Conservation (phyloP, 2,113 vertebrate genomes). For the Charina bottae region DNA sequence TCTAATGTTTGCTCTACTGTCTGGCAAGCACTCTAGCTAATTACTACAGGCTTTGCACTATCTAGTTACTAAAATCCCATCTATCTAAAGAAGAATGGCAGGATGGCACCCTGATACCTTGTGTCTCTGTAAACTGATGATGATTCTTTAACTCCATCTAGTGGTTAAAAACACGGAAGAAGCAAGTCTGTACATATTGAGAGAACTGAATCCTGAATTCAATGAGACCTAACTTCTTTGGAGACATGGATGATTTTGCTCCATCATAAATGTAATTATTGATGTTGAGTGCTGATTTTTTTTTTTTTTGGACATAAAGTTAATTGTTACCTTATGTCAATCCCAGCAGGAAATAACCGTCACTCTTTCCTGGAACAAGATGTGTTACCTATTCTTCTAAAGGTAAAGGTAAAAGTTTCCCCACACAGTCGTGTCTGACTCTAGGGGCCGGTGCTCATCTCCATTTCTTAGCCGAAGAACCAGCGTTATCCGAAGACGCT, state of each 20-base stretch:
- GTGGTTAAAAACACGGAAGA: neutral
- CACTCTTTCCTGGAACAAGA: neutral
- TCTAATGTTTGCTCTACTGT: too few species aligned
- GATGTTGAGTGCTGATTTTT: neutral
- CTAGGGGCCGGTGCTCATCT: too few species aligned
- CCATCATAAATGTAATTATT: neutral
- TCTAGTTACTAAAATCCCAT: too few species aligned
- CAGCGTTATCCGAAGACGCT: too few species aligned
- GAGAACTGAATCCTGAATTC: neutral
- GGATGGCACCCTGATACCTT: too few species aligned
- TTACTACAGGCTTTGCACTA: too few species aligned
- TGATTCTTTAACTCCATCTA: slow-evolving; percentile 54
- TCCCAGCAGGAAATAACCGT: neutral
- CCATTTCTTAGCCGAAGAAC: too few species aligned
- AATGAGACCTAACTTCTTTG: neutral
- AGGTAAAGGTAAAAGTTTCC: too few species aligned
- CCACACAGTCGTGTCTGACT: too few species aligned
- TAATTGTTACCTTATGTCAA: neutral
- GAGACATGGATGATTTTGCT: neutral
- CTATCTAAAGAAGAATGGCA: too few species aligned
- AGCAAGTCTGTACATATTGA: neutral
- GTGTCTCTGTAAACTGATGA: neutral
- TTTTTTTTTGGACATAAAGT: neutral
- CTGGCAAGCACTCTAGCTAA: too few species aligned
- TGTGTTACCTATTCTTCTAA: neutral